Evolutionary conservation across 1,140 invertebrate species (phyloP).

Genomic region (Agrypnia vestita): DNA sequence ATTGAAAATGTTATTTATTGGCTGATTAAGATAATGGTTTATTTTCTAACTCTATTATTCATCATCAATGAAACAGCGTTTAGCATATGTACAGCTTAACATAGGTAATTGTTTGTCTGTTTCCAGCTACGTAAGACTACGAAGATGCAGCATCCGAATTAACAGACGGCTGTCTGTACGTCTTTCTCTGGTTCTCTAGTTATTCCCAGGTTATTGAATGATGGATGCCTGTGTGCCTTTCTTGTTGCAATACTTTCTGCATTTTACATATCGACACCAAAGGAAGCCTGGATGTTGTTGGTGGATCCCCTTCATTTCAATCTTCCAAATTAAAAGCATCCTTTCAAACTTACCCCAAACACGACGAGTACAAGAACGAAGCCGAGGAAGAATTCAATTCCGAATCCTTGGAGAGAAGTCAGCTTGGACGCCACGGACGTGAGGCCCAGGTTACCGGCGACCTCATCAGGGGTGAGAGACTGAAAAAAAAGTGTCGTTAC

Average conservation of each 20-base stretch:
- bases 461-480: slow-evolving; percentile 77
- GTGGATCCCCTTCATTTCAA: too few species aligned
- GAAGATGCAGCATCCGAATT: too few species aligned
- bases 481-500: too few species aligned
- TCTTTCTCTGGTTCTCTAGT: not conserved
- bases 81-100: too few species aligned
- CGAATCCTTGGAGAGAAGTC: slow-evolving; percentile 84
- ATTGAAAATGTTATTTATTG: not conserved
- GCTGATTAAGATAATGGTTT: too few species aligned
- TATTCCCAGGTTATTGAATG: not conserved
- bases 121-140: too few species aligned
- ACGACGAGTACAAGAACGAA: slow-evolving; percentile 91
- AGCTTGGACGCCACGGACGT: slow-evolving; percentile 76
- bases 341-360: slow-evolving; percentile 80
- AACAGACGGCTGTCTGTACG: not conserved
- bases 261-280: too few species aligned
- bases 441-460: slow-evolving; percentile 76
- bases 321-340: not conserved
- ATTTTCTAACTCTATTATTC: too few species aligned
- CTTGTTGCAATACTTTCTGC: too few species aligned
- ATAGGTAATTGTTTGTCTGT: too few species aligned
- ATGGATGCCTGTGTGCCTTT: not conserved
- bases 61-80: too few species aligned
- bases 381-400: slow-evolving; percentile 92
- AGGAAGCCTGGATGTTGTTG: too few species aligned